These are phyloP conservation scores for Poecilia velifera DNA, from an alignment of 2,797 vertebrate genomes.

Conservation along the genomic window DNA sequence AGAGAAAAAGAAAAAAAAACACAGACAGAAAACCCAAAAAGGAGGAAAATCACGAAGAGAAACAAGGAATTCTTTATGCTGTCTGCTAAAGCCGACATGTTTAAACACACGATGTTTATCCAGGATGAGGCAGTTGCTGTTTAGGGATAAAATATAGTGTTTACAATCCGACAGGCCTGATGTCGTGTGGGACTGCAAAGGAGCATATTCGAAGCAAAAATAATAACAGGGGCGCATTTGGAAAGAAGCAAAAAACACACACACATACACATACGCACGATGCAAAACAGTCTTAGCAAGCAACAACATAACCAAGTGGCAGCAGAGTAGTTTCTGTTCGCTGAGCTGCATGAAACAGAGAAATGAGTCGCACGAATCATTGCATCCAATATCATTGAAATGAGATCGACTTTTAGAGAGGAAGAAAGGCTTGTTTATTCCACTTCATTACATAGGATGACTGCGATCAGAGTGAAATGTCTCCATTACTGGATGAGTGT, in stretches of 20 bases:
- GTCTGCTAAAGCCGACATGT: constrained; percentile 6
- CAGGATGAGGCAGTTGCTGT: constrained; percentile 21
- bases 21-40: constrained; percentile 1
- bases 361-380: constrained; percentile 39
- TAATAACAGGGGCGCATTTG: constrained; percentile 7
- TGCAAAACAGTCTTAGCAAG: not conserved
- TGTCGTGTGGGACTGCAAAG: constrained; percentile 14
- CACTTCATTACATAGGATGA: constrained; percentile 55
- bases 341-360: constrained; percentile 13
- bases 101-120: constrained; percentile 39
- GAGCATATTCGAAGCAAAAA: constrained; percentile 18
- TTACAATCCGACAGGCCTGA: constrained; percentile 45
- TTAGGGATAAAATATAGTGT: constrained; percentile 50
- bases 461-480: constrained; percentile 27
- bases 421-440: constrained; percentile 41
- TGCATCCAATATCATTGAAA: constrained; percentile 24
- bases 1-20: constrained; percentile 17
- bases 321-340: constrained; percentile 21
- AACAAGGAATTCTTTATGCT: constrained; percentile 51
- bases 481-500: constrained; percentile 22
- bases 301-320: constrained; percentile 18
- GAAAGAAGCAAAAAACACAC: constrained; percentile 4
- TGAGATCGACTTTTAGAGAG: constrained; percentile 7
- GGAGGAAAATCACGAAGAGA: constrained; percentile 24
- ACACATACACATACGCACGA: not conserved